Evolutionary conservation across 2,113 vertebrate species (phyloP).

Genomic region (Carettochelys insculpta): DNA sequence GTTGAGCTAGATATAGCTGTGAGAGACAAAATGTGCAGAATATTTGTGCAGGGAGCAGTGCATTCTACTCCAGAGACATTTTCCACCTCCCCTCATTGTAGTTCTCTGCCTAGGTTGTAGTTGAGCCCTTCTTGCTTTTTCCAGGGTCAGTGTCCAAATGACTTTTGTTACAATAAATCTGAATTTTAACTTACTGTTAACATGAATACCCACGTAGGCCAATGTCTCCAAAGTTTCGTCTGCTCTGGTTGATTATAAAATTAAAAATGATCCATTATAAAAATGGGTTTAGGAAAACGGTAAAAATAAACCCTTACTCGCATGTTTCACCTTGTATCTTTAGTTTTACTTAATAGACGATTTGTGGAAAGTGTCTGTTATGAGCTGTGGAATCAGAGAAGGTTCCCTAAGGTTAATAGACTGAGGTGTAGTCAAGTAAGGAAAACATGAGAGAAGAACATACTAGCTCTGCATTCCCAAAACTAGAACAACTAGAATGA

Average conservation of each 20-base stretch:
- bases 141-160: not conserved
- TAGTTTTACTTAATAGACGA: not conserved
- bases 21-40: fast-evolving
- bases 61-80: not conserved
- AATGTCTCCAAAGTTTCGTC: not conserved
- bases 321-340: not conserved
- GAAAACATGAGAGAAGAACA: not conserved
- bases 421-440: not conserved
- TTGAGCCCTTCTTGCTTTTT: not conserved
- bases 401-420: not conserved
- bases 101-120: not conserved
- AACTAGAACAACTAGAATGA: fast-evolving
- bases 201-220: not conserved
- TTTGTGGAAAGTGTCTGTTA: not conserved
- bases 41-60: not conserved
- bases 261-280: not conserved
- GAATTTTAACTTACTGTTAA: not conserved
- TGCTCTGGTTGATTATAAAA: not conserved
- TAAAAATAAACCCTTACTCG: not conserved
- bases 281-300: not conserved
- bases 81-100: not conserved
- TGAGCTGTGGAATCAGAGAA: fast-evolving
- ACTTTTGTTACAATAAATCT: not conserved
- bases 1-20: fast-evolving
- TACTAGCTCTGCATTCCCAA: not conserved